Evolutionary conservation across 2,888 invertebrate genomes (phyloP).

Genomic region (Drosophila nigricruria): DNA sequence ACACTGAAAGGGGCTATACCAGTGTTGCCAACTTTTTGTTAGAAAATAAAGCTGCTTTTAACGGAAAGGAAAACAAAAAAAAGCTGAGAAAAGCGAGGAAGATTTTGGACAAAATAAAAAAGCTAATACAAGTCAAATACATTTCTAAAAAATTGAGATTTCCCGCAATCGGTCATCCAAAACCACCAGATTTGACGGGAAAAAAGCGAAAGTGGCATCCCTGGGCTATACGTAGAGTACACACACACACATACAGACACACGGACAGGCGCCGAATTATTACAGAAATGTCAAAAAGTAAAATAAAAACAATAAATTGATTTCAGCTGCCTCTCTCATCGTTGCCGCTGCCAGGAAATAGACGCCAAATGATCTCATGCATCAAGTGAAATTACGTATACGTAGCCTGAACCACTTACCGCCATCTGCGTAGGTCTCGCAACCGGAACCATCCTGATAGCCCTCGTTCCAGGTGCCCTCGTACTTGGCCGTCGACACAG

Average conservation of each 20-base stretch:
- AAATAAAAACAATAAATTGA: constrained; percentile 54
- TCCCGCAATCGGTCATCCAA: too few relatives aligned
- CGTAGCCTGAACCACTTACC: constrained; percentile 88
- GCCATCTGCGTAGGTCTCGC: constrained; percentile 99
- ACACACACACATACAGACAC: constrained; percentile 17
- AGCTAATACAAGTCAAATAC: too few relatives aligned
- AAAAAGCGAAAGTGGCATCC: too few relatives aligned
- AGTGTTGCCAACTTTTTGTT: too few relatives aligned
- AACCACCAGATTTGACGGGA: too few relatives aligned
- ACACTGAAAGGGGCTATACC: constrained; percentile 25
- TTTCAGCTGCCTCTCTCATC: constrained; percentile 37
- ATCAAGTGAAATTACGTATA: constrained; percentile 59
- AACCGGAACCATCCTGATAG: constrained; percentile 99
- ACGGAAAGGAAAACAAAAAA: too few relatives aligned
- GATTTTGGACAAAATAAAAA: too few relatives aligned
- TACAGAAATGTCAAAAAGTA: constrained; percentile 73
- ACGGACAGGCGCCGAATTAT: constrained; percentile 49
- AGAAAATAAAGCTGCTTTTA: too few relatives aligned
- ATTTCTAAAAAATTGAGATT: too few relatives aligned
- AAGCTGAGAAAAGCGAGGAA: too few relatives aligned
- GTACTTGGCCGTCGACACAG: constrained; percentile 97
- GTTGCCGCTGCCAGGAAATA: constrained; percentile 32
- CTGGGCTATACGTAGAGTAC: constrained; percentile 20
- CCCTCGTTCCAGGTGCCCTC: constrained; percentile 99
- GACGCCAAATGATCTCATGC: constrained; percentile 77